A percentile compares a stretch with the other conserved stretches of the same genome.
phyloP scores from a whole-genome alignment of 1,140 invertebrate species.

The Meloidogyne floridensis region DNA sequence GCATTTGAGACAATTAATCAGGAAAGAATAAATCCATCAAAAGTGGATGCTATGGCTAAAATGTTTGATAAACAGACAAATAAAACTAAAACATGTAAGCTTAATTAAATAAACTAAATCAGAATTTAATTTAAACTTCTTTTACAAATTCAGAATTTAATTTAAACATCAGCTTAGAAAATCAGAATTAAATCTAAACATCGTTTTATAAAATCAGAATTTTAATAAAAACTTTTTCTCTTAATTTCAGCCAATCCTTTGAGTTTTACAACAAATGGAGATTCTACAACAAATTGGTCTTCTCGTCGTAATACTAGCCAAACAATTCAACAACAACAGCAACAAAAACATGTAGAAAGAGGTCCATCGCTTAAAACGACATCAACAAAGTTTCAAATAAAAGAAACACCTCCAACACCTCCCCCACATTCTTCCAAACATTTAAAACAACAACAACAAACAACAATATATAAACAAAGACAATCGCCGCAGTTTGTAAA shows the following conservation, averaged over 20 bases:
- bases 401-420: not conserved
- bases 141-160: too few species aligned
- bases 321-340: not conserved
- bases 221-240: too few species aligned
- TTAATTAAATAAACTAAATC: too few species aligned
- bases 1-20: slow-evolving; percentile 61
- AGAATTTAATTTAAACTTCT: too few species aligned
- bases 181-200: too few species aligned
- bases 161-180: too few species aligned
- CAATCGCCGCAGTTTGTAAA: not conserved
- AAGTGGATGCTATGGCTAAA: slow-evolving; percentile 59
- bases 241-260: not conserved
- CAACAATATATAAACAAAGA: not conserved
- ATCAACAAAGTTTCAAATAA: slow-evolving; percentile 1
- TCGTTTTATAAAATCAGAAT: too few species aligned
- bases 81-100: not conserved
- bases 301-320: not conserved
- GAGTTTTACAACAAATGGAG: slow-evolving; percentile 1
- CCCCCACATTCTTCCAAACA: not conserved
- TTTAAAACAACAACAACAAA: not conserved
- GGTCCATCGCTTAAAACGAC: not conserved
- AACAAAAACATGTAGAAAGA: not conserved
- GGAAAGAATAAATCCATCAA: slow-evolving; percentile 57
- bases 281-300: not conserved
- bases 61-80: slow-evolving; percentile 50